Evolutionary conservation across 30 jellyfish, hydroid and myxozoan species (phyloP).

Genomic region (Aurelia sp.): DNA sequence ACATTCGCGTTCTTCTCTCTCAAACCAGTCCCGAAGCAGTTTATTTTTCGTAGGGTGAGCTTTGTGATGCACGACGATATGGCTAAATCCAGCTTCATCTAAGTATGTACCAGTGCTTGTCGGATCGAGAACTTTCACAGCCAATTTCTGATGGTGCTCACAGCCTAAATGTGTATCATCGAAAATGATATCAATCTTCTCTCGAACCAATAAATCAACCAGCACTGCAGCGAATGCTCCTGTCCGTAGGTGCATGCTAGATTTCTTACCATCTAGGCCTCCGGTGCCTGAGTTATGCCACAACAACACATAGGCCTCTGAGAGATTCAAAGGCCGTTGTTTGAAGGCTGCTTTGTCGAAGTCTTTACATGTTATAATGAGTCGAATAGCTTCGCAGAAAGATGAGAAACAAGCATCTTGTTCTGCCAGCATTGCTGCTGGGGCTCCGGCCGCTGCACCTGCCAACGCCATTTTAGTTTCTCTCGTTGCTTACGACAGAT

Average conservation of each 20-base stretch:
- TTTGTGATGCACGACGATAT: conserved; percentile 55
- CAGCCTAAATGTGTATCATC: conserved; percentile 61
- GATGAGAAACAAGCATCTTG: conserved; percentile 76
- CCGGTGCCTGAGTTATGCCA: conserved; percentile 88
- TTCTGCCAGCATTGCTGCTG: conserved; percentile 78
- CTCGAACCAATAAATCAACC: conserved; percentile 78
- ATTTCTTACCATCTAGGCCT: conserved; percentile 72
- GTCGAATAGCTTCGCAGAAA: conserved; percentile 76
- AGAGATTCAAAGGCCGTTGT: conserved; percentile 59
- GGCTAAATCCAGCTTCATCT: conserved; percentile 77
- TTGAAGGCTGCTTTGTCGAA: conserved; percentile 61
- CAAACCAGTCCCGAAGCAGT: conserved; percentile 72
- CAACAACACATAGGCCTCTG: conserved; percentile 77
- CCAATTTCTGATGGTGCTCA: conserved; percentile 56
- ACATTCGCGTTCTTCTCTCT: conserved; percentile 74
- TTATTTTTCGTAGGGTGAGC: conserved; percentile 60
- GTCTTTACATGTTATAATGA: conserved; percentile 66
- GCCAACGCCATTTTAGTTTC: conserved; percentile 28
- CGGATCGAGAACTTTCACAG: conserved; percentile 53
- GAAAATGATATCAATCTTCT: conserved; percentile 54
- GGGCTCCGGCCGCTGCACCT: conserved; percentile 75
- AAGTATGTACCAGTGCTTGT: conserved; percentile 73
- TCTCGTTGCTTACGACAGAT: neutral
- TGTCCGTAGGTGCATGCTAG: conserved; percentile 77
- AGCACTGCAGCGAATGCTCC: conserved; percentile 94